phyloP scores from a whole-genome alignment of 2,888 invertebrate genomes.

The Epinotia demarniana region DNA sequence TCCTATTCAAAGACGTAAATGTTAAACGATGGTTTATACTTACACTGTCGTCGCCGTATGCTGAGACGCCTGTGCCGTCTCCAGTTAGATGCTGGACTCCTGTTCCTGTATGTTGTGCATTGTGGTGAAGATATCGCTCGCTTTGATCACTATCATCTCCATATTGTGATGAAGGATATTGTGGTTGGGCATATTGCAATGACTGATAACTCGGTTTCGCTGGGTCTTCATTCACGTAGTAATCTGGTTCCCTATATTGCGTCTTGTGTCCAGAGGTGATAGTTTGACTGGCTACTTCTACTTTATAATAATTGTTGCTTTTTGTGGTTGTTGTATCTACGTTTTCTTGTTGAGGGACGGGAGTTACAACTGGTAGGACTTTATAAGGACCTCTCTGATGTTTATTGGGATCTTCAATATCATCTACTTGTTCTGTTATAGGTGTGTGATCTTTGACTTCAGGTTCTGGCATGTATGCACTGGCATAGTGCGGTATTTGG shows the following conservation, averaged over 20 bases:
- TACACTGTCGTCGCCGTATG: slow-evolving; percentile 75
- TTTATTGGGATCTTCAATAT: slow-evolving; percentile 70
- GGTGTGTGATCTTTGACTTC: slow-evolving; percentile 71
- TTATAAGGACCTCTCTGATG: slow-evolving; percentile 52
- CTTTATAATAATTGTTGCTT: slow-evolving; percentile 67
- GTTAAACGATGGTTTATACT: slow-evolving; percentile 58
- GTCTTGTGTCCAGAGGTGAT: slow-evolving; percentile 56
- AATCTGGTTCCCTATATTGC: slow-evolving; percentile 50
- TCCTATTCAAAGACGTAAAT: slow-evolving; percentile 47
- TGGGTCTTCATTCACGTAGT: slow-evolving; percentile 52
- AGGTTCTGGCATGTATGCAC: slow-evolving; percentile 54
- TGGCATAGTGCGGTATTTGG: slow-evolving; percentile 60
- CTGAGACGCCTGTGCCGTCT: slow-evolving; percentile 73
- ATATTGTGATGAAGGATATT: slow-evolving; percentile 36
- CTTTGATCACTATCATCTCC: slow-evolving; percentile 54
- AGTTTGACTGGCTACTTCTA: slow-evolving; percentile 66
- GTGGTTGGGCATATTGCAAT: slow-evolving; percentile 58
- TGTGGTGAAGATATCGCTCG: slow-evolving; percentile 67
- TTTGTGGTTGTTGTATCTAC: slow-evolving; percentile 61
- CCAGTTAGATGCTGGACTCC: slow-evolving; percentile 73
- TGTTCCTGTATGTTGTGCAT: slow-evolving; percentile 62
- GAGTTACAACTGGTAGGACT: slow-evolving; percentile 52
- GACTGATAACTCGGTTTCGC: slow-evolving; percentile 56
- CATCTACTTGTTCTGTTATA: slow-evolving; percentile 75
- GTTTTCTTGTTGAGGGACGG: slow-evolving; percentile 51